Base-by-base conservation (phyloP, 1,140 invertebrate genomes). In the Zaprionus lachaisei region DNA sequence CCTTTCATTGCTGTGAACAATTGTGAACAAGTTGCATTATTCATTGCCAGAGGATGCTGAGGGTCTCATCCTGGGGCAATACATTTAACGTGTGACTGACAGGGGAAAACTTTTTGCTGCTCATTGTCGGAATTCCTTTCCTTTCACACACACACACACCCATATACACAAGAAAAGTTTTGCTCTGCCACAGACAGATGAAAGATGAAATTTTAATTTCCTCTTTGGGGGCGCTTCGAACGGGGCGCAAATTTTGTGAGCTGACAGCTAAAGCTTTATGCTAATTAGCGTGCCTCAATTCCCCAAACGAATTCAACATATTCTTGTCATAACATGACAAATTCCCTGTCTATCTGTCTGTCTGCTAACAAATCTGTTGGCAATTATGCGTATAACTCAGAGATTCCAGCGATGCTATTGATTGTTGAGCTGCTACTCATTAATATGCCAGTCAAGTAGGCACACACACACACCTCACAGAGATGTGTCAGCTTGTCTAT, bases 141-240 rank as follows among this genome's bases (percentile, higher is more conserved):
- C 44, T 69, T 56, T 5, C 64, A 9, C n/a, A 26, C 47, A 26
- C 44, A 69, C 31, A 31, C 31, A 34, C 31, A 31, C 31, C 3
- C 3, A 9, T 2, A 22, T 51, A n/a, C 1, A 14, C n/a, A 26
- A 24, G 14, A 31, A 69, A 12, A 37, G 17, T 37, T 37, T 20
- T 49, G 11, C n/a, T 28, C 24, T 57, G 70, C 54, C 58, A 14
- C 37, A 17, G 38, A 57, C 24, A 26, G 24, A 26, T 26, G 5
- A 57, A 38, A 55, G 60, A 76, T 71, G 69, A 66, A 76, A 34
- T 76, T 72, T 61, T 44, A 76, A 76, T 76, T 65, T 72, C 61
- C 68, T 15, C 15, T 67, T 34, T 34, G 9, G 3, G 31, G 9
- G 31, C 31, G 31, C 31, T 34, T 51, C 38, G 70, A 58, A 28